These are phyloP conservation scores for Stictocephala bisonia DNA, from an alignment of 2,888 invertebrate genomes.

Conservation along the genomic window DNA sequence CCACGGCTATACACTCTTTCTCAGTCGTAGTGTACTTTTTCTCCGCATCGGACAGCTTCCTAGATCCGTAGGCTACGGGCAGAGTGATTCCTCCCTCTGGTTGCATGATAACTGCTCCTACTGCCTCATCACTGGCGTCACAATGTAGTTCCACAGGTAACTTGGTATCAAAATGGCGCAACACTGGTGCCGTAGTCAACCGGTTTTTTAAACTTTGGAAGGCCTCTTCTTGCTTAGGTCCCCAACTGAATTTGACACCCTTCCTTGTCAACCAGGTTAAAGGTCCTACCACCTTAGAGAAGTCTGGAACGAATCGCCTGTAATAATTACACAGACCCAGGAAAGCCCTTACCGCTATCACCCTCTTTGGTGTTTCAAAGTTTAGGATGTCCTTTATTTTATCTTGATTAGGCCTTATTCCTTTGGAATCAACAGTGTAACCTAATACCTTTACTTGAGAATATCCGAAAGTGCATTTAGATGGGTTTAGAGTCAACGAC, in stretches of 20 bases:
- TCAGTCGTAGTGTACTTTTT: background rate
- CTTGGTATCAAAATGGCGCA: background rate
- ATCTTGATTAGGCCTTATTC: too few species aligned
- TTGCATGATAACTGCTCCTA: background rate
- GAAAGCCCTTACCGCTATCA: background rate
- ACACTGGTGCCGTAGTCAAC: background rate
- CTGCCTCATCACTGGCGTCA: background rate
- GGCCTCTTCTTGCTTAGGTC: background rate
- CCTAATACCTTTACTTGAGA: too few species aligned
- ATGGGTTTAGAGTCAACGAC: too few species aligned
- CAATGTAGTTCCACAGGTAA: background rate
- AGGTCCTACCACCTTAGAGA: background rate
- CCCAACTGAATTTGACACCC: background rate
- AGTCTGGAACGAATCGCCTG: background rate
- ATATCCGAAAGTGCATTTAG: too few species aligned
- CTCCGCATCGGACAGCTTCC: background rate
- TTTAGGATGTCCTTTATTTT: too few species aligned
- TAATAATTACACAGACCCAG: background rate
- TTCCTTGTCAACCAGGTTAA: background rate
- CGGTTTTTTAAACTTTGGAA: background rate
- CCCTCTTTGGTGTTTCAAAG: background rate
- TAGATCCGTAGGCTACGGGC: background rate
- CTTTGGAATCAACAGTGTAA: too few species aligned
- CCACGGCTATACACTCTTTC: constrained; percentile 4
- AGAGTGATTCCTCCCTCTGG: background rate